Evolutionary conservation across 2,888 invertebrate genomes (phyloP).

Genomic region (Piscicola geometra): DNA sequence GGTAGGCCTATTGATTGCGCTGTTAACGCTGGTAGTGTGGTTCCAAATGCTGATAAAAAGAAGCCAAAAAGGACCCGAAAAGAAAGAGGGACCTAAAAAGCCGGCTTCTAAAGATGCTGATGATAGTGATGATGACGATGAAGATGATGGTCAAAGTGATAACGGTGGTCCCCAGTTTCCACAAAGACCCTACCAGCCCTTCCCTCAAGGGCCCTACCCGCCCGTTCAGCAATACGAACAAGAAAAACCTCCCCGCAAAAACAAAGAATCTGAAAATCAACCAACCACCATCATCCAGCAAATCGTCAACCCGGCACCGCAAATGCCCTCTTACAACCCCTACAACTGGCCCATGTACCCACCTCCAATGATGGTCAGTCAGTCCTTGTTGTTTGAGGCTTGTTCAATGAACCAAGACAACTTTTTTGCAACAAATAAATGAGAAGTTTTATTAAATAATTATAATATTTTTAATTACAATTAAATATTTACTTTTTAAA

Average conservation of each 20-base stretch:
- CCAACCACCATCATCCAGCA: slow-evolving; percentile 8
- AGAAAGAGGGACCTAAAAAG: not conserved
- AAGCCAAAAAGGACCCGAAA: not conserved
- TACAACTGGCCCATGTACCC: too few species aligned
- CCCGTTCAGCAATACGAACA: not conserved
- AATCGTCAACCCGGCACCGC: not conserved
- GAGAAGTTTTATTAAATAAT: too few species aligned
- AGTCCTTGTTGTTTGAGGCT: too few species aligned
- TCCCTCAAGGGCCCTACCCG: not conserved
- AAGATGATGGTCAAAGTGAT: not conserved
- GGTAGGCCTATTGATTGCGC: not conserved
- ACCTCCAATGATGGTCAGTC: too few species aligned
- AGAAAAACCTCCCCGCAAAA: not conserved
- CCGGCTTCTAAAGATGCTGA: not conserved
- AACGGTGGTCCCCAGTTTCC: not conserved
- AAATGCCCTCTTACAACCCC: too few species aligned
- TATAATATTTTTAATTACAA: too few species aligned
- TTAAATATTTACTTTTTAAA: too few species aligned
- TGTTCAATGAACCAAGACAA: too few species aligned
- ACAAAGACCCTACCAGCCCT: not conserved
- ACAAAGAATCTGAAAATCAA: not conserved
- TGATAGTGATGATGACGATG: not conserved
- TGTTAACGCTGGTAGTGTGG: slow-evolving; percentile 4
- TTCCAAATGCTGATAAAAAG: not conserved
- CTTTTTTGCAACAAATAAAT: too few species aligned